A percentile compares a stretch with the other conserved stretches of the same genome.
These are phyloP conservation scores for Petrolisthes manimaculis DNA, from an alignment of 2,888 invertebrate species.

Conservation along the genomic window DNA sequence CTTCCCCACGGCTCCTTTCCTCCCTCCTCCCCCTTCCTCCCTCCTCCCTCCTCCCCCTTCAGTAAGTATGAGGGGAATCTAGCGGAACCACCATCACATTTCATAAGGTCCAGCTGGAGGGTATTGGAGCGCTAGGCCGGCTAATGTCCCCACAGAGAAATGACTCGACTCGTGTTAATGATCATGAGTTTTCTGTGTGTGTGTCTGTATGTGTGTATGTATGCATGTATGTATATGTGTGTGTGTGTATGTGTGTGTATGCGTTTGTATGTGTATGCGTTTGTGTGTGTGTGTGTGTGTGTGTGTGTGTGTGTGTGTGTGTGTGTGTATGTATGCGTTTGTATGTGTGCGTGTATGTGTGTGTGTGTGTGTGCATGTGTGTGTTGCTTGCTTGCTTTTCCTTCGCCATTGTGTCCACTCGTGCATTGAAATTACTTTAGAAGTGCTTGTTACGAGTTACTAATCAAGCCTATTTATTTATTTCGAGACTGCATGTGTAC, in stretches of 20 bases:
- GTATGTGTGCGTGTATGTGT: neutral
- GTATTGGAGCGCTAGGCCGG: neutral
- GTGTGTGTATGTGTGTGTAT: slow-evolving; percentile 13
- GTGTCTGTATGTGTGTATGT: too few relatives aligned
- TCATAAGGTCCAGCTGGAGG: too few relatives aligned
- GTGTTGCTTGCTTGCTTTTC: neutral
- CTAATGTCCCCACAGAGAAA: neutral
- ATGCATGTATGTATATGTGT: neutral
- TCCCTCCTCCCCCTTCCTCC: neutral
- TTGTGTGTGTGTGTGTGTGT: too few relatives aligned
- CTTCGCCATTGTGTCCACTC: neutral
- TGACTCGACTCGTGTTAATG: neutral
- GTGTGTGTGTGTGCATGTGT: neutral
- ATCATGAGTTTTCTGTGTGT: too few relatives aligned
- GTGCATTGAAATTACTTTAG: neutral
- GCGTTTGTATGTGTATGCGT: too few relatives aligned
- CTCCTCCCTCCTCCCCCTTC: neutral
- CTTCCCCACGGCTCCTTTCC: neutral
- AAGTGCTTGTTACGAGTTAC: too few relatives aligned
- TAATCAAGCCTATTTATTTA: too few relatives aligned
- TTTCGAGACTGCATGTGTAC: too few relatives aligned
- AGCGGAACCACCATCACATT: too few relatives aligned
- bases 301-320: too few relatives aligned
- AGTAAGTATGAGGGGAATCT: too few relatives aligned
- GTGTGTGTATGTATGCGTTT: too few relatives aligned